These are phyloP conservation scores for Boulengerochromis microlepis DNA, from an alignment of 2,113 vertebrate species.

Conservation along the genomic window DNA sequence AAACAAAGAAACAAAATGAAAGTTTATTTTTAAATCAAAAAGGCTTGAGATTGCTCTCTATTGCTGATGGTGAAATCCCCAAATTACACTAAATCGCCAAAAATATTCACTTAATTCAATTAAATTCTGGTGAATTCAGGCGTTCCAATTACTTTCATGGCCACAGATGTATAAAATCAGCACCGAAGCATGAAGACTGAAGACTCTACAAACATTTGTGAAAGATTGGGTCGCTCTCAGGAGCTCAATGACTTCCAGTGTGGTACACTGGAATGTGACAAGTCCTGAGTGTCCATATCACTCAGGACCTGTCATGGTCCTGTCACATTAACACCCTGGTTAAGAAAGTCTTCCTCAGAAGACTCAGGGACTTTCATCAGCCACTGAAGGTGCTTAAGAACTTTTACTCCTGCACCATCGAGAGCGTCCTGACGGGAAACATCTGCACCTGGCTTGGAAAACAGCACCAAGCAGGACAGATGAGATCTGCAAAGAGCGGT, in stretches of 20 bases:
- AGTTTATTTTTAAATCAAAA: neutral
- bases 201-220: neutral
- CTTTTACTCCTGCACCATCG: neutral
- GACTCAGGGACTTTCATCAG: neutral
- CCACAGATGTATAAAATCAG: neutral
- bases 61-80: neutral
- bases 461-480: neutral
- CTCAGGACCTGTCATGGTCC: neutral
- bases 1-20: neutral
- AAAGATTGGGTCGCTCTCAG: neutral
- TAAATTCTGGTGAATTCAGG: neutral
- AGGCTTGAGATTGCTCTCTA: neutral
- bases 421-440: neutral
- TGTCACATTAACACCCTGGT: neutral
- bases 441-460: neutral
- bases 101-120: neutral
- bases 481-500: neutral
- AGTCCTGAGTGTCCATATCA: neutral
- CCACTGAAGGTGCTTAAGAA: neutral
- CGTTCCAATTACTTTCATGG: neutral
- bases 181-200: neutral
- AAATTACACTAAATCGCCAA: neutral
- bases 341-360: neutral
- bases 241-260: neutral
- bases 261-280: neutral